Percentiles rank a stretch among this genome's conserved stretches.
These are phyloP conservation scores for Stigmatopora nigra DNA, from an alignment of 2,113 vertebrate genomes.

Conservation along the genomic window DNA sequence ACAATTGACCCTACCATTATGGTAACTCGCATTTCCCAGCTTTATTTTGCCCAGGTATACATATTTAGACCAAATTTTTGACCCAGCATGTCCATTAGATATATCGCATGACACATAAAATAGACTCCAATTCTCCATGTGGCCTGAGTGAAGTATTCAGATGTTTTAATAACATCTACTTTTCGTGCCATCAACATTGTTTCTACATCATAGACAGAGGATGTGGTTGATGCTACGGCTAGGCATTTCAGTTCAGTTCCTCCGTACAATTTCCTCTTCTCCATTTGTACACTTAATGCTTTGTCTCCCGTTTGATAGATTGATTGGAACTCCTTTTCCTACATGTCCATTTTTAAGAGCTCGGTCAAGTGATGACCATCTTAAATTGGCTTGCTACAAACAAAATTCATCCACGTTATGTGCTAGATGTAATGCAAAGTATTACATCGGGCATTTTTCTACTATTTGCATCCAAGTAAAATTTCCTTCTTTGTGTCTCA, in stretches of 20 bases:
- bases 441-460: background rate
- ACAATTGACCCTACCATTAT: background rate
- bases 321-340: background rate
- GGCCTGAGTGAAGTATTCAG: background rate
- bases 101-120: too few relatives aligned
- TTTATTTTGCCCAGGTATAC: background rate
- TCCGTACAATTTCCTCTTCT: background rate
- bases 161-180: background rate
- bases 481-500: background rate
- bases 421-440: too few relatives aligned
- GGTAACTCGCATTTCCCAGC: background rate
- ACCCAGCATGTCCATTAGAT: too few relatives aligned
- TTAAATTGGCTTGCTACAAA: too few relatives aligned
- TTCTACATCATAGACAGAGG: conserved; percentile 8
- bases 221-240: conserved; percentile 32
- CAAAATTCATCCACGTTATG: too few relatives aligned
- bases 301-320: background rate
- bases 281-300: background rate
- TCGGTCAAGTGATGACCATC: too few relatives aligned
- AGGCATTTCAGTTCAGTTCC: conserved; percentile 20
- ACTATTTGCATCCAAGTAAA: background rate
- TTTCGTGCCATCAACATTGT: background rate
- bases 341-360: background rate
- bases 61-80: too few relatives aligned
- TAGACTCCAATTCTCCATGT: background rate